Conservation (phyloP, 2,113 vertebrate species). For the Ammospiza caudacuta region DNA sequence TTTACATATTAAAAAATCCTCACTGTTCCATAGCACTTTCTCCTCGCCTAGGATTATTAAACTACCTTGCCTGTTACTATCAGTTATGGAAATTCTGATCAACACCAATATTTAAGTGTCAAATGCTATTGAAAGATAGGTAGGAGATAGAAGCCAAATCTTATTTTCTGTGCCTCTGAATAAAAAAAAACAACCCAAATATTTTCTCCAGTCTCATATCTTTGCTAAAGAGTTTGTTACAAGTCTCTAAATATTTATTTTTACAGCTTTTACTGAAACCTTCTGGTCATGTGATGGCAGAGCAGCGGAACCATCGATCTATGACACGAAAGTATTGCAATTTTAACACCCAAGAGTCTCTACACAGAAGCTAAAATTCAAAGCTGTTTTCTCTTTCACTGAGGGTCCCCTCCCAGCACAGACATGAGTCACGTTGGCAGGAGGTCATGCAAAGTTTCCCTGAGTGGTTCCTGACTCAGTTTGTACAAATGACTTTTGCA, state of each 20-base stretch:
- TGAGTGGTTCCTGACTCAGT: neutral
- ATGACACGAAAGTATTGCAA: neutral
- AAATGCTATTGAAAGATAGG: neutral
- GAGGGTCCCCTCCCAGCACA: neutral
- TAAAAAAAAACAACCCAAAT: neutral
- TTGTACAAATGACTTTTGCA: neutral
- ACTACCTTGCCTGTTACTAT: neutral
- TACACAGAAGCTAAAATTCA: neutral
- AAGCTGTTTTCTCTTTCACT: neutral
- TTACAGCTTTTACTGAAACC: neutral
- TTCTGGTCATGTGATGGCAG: neutral
- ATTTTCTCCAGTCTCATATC: neutral
- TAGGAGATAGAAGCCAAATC: neutral
- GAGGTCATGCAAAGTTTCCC: accelerated
- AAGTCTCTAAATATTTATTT: neutral
- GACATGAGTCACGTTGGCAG: neutral
- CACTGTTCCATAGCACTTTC: neutral
- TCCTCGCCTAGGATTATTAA: neutral
- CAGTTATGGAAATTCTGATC: neutral
- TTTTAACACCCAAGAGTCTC: neutral
- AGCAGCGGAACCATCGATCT: neutral
- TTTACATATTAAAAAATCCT: neutral
- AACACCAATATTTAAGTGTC: neutral
- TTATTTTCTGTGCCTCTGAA: neutral
- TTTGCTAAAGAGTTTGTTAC: neutral